These are phyloP conservation scores for Aplocera efformata DNA, from an alignment of 2,888 invertebrate genomes.

Conservation along the genomic window DNA sequence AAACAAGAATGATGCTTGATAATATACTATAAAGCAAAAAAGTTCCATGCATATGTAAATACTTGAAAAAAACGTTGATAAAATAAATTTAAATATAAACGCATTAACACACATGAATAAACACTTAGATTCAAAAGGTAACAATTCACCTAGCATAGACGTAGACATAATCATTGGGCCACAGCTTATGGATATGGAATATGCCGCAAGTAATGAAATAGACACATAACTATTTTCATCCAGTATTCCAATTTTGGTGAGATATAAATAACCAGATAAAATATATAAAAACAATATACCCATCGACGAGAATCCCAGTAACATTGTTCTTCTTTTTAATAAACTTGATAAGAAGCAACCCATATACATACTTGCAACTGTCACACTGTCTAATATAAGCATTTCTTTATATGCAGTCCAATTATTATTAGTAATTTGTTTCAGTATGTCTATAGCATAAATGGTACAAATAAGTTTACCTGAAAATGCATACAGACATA, in stretches of 20 bases:
- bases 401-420: slow-evolving; percentile 40
- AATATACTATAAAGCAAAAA: slow-evolving; percentile 35
- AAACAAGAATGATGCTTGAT: slow-evolving; percentile 18
- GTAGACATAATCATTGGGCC: slow-evolving; percentile 37
- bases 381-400: slow-evolving; percentile 46
- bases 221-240: slow-evolving; percentile 33
- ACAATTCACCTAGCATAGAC: slow-evolving; percentile 35
- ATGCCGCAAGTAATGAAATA: slow-evolving; percentile 29
- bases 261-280: slow-evolving; percentile 36
- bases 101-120: slow-evolving; percentile 26
- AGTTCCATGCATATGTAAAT: slow-evolving; percentile 34
- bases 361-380: slow-evolving; percentile 40
- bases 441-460: slow-evolving; percentile 48
- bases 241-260: slow-evolving; percentile 27
- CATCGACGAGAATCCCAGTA: slow-evolving; percentile 29
- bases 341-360: slow-evolving; percentile 32
- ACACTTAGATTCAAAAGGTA: slow-evolving; percentile 33
- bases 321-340: slow-evolving; percentile 34
- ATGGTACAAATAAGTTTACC: slow-evolving; percentile 43
- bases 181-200: slow-evolving; percentile 38
- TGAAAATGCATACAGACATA: slow-evolving; percentile 28
- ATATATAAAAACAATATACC: slow-evolving; percentile 32
- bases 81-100: slow-evolving; percentile 10
- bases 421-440: slow-evolving; percentile 38
- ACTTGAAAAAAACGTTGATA: slow-evolving; percentile 28